Evolutionary conservation across 2,888 invertebrate genomes (phyloP), one percentile per base, ranked within the genome.

Genomic region (Aquatica leii): DNA sequence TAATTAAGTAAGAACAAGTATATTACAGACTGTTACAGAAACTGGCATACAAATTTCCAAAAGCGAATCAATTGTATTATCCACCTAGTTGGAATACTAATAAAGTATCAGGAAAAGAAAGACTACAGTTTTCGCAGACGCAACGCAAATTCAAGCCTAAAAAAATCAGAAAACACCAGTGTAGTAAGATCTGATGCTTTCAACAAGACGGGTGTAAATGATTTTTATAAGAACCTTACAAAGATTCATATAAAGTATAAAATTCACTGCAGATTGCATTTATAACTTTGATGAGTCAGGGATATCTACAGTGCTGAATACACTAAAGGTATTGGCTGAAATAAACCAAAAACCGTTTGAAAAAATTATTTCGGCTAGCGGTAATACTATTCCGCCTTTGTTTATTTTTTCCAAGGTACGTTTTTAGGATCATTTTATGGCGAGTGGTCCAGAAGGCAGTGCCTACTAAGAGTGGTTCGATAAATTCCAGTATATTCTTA

Each of bases 141-240:
- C 1, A 54, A 72, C 20, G 11, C 14, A 18, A 69, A 70, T 37
- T 17, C 73, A 48, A 61, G 68, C 21, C 48, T 74, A 0, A 41
- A 70, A 24, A 73, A 73, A 55, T 71, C 74, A 11, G 72, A 74
- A 68, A 71, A 71, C 43, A 73, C 71, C 6, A 73, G 72, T 53
- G 59, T 69, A 46, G 69, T 70, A 2, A 53, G 74, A 62, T 51
- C 54, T 9, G 71, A 64, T n/a, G 70, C 60, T 6, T 76, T 77
- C 49, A 75, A 72, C 55, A 70, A 68, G 37, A 66, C 63, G 0
- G 67, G 64, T n/a, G 73, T 75, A 43, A 40, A 55, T 65, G 50
- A 70, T 61, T 66, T 74, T 69, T 66, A 65, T 61, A 53, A 71
- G 14, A 71, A 74, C 48, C 43, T 69, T 46, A 64, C 65, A 52